phyloP scores from a whole-genome alignment of 2,888 invertebrate genomes.

The Ischnus inquisitorius region DNA sequence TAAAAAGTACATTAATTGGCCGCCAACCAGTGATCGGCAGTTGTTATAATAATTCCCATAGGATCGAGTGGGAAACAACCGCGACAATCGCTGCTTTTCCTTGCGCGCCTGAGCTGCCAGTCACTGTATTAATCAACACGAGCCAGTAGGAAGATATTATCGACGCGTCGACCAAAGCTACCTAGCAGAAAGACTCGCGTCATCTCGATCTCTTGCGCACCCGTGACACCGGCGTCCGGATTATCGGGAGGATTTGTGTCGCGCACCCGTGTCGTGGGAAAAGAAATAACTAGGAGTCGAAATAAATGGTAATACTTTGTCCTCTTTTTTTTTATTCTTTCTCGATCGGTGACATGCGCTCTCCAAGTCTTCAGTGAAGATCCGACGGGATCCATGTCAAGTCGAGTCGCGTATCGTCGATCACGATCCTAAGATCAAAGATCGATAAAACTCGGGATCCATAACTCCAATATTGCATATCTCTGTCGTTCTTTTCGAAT shows the following conservation, averaged over 20 bases:
- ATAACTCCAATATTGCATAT: conserved; percentile 28
- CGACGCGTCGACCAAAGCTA: conserved; percentile 47
- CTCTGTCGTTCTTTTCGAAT: conserved; percentile 5
- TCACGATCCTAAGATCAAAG: conserved; percentile 37
- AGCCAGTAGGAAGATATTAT: conserved; percentile 57
- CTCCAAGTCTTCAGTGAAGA: conserved; percentile 3
- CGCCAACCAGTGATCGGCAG: conserved; percentile 1
- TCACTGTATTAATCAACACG: background rate
- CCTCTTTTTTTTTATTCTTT: background rate
- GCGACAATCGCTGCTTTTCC: background rate
- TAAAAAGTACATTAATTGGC: conserved; percentile 5
- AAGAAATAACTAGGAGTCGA: conserved; percentile 49
- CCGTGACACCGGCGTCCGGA: conserved; percentile 64
- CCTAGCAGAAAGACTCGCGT: conserved; percentile 41
- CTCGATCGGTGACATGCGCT: conserved; percentile 32
- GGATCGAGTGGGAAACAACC: background rate
- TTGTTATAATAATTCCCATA: background rate
- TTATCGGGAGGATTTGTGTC: conserved; percentile 70
- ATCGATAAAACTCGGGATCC: conserved; percentile 55
- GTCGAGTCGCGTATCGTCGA: background rate
- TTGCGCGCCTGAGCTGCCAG: background rate
- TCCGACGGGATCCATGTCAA: conserved; percentile 17
- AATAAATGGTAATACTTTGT: conserved; percentile 22
- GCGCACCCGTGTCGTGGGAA: conserved; percentile 48
- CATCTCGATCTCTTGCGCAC: conserved; percentile 54